Conservation (phyloP, 2,113 vertebrate genomes). For the Oryzias melastigma region DNA sequence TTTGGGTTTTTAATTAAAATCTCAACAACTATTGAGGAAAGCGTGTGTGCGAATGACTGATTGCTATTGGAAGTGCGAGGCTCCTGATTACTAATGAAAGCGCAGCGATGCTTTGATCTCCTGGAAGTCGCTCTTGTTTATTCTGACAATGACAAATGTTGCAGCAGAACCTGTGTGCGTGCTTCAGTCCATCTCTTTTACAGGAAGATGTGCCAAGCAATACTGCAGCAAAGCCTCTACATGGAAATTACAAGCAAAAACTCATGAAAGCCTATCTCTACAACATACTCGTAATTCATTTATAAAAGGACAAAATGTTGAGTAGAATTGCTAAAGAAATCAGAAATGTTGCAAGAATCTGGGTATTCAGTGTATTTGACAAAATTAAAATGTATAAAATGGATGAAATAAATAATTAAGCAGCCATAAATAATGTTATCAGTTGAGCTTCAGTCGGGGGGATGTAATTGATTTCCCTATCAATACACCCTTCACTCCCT, state of each 20-base stretch:
- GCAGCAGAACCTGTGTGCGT: neutral
- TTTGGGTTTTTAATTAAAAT: conserved; percentile 4
- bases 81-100: conserved; percentile 5
- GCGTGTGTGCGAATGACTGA: conserved; percentile 1
- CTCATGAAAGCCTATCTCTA: too few species aligned
- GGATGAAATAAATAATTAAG: neutral
- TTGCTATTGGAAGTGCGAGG: neutral
- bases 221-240: neutral
- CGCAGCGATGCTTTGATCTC: neutral
- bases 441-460: conserved; percentile 1
- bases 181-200: neutral
- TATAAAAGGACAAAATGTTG: too few species aligned
- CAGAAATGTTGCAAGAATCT: too few species aligned
- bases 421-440: neutral
- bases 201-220: conserved; percentile 2
- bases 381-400: neutral
- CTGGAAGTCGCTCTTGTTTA: conserved; percentile 4
- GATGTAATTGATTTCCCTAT: conserved; percentile 2
- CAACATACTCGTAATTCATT: too few species aligned
- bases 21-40: neutral
- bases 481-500: neutral
- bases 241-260: too few species aligned
- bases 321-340: too few species aligned
- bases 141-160: conserved; percentile 9
- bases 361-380: neutral